Evolutionary conservation across 37 sponge, comb jelly and placozoan genomes (phyloP).

Genomic region (Oopsacas minuta): DNA sequence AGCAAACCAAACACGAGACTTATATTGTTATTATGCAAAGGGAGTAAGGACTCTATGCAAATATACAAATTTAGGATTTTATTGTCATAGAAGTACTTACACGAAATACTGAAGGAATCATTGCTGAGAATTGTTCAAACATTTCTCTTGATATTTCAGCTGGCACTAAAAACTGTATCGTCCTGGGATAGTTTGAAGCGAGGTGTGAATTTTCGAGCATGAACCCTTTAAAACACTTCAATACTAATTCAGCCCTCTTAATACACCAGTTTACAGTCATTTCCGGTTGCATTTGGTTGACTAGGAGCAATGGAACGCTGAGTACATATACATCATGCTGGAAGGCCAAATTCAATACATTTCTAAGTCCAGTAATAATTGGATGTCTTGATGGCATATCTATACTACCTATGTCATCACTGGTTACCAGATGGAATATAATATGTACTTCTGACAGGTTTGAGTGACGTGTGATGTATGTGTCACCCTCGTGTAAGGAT

Average conservation of each 20-base stretch:
- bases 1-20: too few relatives aligned
- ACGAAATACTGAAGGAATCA: conserved; percentile 64
- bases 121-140: conserved; percentile 61
- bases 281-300: conserved; percentile 64
- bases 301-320: conserved; percentile 71
- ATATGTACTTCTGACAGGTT: conserved; percentile 81
- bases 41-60: too few relatives aligned
- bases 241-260: conserved; percentile 79
- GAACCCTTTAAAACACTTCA: conserved; percentile 95
- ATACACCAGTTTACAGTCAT: conserved; percentile 90
- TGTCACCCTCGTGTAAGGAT: conserved; percentile 51
- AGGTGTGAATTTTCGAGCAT: conserved; percentile 69
- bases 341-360: conserved; percentile 46
- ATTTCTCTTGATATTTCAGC: conserved; percentile 25
- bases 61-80: neutral
- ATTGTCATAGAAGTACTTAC: conserved; percentile 23
- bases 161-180: conserved; percentile 76
- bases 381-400: conserved; percentile 48
- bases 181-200: conserved; percentile 40
- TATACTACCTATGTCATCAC: conserved; percentile 26
- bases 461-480: conserved; percentile 82
- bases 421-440: conserved; percentile 60
- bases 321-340: conserved; percentile 40
- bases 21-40: too few relatives aligned
- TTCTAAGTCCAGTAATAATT: conserved; percentile 62